A percentile compares a stretch with the other conserved stretches of the same genome.
Conservation (phyloP, 2,113 vertebrate species). For the Gambusia affinis region DNA sequence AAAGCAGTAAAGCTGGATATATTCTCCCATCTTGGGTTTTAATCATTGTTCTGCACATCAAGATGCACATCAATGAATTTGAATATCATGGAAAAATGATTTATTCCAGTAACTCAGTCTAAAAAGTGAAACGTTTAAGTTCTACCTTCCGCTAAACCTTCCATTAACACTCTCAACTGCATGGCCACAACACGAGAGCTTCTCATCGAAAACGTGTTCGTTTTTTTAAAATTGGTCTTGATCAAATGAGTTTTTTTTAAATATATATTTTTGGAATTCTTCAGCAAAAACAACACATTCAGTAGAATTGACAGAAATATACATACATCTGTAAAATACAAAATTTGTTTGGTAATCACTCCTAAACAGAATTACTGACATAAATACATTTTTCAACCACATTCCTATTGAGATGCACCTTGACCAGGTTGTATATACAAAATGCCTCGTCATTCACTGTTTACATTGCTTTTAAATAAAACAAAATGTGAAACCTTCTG, state of each 20-base stretch:
- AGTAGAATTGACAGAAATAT: background rate
- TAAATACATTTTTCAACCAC: background rate
- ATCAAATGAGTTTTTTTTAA: background rate
- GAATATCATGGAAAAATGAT: background rate
- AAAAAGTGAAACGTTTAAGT: background rate
- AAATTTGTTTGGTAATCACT: background rate
- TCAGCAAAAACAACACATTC: background rate
- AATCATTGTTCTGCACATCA: background rate
- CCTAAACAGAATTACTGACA: background rate
- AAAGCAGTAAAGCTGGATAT: background rate
- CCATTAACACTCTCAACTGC: background rate
- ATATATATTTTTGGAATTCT: background rate
- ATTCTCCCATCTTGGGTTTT: background rate
- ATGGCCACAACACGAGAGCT: background rate
- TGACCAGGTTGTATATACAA: background rate
- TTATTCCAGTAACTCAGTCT: background rate
- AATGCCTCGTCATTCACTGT: background rate
- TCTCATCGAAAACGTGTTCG: background rate
- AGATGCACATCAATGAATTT: background rate
- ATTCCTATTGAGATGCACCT: background rate
- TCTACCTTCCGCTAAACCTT: background rate
- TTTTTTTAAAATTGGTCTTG: background rate
- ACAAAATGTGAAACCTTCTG: conserved; percentile 6
- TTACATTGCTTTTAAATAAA: background rate
- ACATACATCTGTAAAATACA: background rate